Percentiles rank a stretch among this genome's conserved stretches.
These are phyloP conservation scores for Rhea pennata DNA, from an alignment of 2,113 vertebrate genomes.

Conservation along the genomic window DNA sequence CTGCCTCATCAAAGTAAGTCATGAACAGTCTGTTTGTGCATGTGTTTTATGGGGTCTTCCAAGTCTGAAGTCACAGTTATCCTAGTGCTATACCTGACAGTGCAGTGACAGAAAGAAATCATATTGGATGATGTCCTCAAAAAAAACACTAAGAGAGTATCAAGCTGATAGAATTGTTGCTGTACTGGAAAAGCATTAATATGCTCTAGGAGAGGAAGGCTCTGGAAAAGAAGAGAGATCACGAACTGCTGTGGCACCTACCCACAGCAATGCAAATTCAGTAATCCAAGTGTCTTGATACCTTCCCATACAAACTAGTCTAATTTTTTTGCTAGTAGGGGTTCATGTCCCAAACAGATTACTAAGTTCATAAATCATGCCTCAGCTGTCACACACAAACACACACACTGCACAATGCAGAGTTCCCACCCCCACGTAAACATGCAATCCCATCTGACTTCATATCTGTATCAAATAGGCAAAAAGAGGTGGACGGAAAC, in stretches of 20 bases:
- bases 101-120: background rate
- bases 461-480: fast-evolving
- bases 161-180: background rate
- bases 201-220: background rate
- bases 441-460: background rate
- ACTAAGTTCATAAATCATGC: background rate
- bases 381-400: background rate
- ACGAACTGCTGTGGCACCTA: background rate
- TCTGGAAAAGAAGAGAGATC: background rate
- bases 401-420: background rate
- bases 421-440: background rate
- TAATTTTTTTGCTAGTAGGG: background rate
- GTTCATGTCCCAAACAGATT: background rate
- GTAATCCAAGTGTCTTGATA: background rate
- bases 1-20: background rate
- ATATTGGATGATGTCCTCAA: background rate
- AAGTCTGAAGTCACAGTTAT: background rate
- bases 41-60: background rate
- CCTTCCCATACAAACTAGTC: background rate
- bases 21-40: background rate
- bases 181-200: background rate
- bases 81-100: background rate
- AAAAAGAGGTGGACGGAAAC: background rate
- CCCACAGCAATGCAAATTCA: background rate
- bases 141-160: background rate